phyloP scores from a whole-genome alignment of 2,113 vertebrate genomes.

The Stictonetta naevosa region DNA sequence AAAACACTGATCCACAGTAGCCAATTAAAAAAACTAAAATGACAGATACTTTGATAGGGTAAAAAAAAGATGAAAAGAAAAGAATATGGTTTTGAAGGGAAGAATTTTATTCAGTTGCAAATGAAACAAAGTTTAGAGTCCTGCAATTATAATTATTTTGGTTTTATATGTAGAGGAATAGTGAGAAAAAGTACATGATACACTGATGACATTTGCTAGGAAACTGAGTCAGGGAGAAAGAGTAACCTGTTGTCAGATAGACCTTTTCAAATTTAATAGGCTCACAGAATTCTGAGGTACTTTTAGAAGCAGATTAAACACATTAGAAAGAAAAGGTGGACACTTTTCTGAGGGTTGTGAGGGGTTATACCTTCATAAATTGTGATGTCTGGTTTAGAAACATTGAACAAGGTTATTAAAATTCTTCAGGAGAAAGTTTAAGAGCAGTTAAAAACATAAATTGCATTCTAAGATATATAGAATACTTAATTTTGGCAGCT shows the following conservation, averaged over 20 bases:
- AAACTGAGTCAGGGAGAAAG: neutral
- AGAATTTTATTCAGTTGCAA: neutral
- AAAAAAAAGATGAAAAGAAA: neutral
- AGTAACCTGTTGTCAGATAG: neutral
- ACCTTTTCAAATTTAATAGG: neutral
- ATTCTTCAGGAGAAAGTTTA: neutral
- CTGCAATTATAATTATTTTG: neutral
- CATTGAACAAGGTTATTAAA: neutral
- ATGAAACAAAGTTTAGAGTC: neutral
- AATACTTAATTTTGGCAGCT: constrained; percentile 19
- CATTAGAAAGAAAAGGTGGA: neutral
- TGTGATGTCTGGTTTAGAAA: neutral
- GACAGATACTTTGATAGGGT: neutral
- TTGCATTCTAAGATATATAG: neutral
- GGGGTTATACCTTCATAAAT: neutral
- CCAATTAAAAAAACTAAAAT: neutral
- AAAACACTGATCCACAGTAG: neutral
- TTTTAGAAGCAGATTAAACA: neutral
- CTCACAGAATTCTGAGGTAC: neutral
- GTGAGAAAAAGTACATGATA: neutral
- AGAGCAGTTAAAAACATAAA: constrained; percentile 2
- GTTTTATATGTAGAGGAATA: neutral
- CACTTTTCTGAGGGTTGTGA: neutral
- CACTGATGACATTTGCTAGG: neutral
- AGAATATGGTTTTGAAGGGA: neutral